Percentiles rank a stretch among this genome's conserved stretches.
Evolutionary conservation across 2,888 invertebrate genomes (phyloP).

Genomic region (Drosophila kambysellisi): DNA sequence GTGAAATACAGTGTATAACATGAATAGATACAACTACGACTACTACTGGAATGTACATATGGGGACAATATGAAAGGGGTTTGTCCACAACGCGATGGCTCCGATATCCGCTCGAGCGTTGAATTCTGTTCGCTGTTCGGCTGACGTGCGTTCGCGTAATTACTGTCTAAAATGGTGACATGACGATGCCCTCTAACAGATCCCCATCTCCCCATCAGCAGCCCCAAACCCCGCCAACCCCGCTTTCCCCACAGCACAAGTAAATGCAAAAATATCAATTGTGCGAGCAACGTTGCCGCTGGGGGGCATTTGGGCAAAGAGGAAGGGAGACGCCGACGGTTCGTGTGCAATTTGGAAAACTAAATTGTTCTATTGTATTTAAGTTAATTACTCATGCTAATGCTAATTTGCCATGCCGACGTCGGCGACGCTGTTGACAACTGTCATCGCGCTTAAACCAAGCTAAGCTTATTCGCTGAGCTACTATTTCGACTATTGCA

Average conservation of each 20-base stretch:
- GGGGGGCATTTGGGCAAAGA: conserved; percentile 5
- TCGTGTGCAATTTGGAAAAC: conserved; percentile 73
- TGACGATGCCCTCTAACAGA: conserved; percentile 16
- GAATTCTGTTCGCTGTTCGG: conserved; percentile 34
- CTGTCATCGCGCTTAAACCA: conserved; percentile 46
- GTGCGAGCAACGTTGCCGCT: conserved; percentile 29
- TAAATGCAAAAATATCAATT: conserved; percentile 72
- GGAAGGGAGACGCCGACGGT: conserved; percentile 24
- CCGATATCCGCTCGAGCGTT: conserved; percentile 62
- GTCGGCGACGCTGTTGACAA: conserved; percentile 53
- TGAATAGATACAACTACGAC: not conserved
- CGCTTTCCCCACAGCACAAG: conserved; percentile 21
- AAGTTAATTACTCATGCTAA: conserved; percentile 80
- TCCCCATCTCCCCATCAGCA: not conserved
- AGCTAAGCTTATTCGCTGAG: conserved; percentile 13
- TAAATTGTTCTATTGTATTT: conserved; percentile 80
- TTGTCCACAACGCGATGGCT: conserved; percentile 38
- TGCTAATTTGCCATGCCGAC: conserved; percentile 68
- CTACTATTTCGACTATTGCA: not conserved
- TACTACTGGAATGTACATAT: not conserved
- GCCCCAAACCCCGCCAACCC: not conserved
- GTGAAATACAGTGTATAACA: conserved; percentile 48
- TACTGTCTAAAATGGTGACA: conserved; percentile 68
- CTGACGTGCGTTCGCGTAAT: conserved; percentile 72
- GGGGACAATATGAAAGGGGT: not conserved